Base-by-base conservation (phyloP, 2,888 invertebrate species). In the Eilema depressum region DNA sequence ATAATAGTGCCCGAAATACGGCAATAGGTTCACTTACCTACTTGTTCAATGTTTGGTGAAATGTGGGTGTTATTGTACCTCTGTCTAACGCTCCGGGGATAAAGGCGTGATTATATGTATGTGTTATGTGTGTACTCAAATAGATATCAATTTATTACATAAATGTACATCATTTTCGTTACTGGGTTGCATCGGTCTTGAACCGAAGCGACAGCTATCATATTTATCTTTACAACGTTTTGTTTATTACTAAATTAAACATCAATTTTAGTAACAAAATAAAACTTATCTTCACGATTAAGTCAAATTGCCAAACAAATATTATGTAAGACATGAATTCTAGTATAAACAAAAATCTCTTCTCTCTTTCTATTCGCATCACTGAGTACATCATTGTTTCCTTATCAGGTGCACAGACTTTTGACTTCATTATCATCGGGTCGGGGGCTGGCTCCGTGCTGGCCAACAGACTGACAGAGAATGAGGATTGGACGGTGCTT, bases 391-490 rank as follows among this genome's bases (percentile, higher is more conserved):
- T 28, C 1, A 60, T 14, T 8, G 12, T 60, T 71, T 41, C 41
- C 3, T 33, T 53, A 74, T 12, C 77, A 95, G 94, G 86, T 84
- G 93, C 91, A 4, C 91, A 91, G 33, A 75, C 70, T 1, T 95
- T 94, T 67, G 94, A 95, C 82, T 94, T 94, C 81, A 93, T 94
- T 47, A 87, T 95, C 28, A 86, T 95, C 0, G 95, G 95, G 0
- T 84, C 92, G 0, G 95, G 94, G 2, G 93, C 94, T 0, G 94
- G 95, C 0, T 91, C 94, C 0, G 75, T 94, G 17, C 82, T 95
- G 0, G 94, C 93, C 0, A 92, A 88, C 78, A 84, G 94, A 57
- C 85, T 95, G 30, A 89, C 93, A 0, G 88, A 94, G 68, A 79
- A 90, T 0, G 84, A 87, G 1, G 70, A 90, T 0, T 94, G 94